phyloP scores from a whole-genome alignment of 2,113 vertebrate species.

The Prinia subflava region DNA sequence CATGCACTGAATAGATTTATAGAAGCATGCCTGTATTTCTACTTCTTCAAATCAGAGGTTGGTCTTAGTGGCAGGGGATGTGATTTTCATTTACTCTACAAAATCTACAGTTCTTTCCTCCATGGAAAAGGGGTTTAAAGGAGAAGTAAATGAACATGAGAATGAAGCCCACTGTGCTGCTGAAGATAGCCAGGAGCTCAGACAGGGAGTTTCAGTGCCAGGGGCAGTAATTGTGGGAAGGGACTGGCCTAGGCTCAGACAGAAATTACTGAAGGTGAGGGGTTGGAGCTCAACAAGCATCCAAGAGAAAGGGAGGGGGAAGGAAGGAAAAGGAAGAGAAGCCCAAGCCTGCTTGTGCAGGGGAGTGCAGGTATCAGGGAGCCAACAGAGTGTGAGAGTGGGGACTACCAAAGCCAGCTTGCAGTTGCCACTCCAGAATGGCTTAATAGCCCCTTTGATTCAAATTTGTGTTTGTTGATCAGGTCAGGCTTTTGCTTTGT shows the following conservation, averaged over 20 bases:
- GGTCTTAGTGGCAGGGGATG: neutral
- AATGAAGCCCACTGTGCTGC: neutral
- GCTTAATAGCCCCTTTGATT: neutral
- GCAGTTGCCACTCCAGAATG: neutral
- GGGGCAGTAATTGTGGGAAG: neutral
- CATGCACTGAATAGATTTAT: neutral
- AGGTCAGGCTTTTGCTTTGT: neutral
- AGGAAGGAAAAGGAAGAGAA: neutral
- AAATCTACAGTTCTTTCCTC: neutral
- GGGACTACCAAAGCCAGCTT: neutral
- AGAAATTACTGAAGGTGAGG: neutral
- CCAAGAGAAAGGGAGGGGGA: neutral
- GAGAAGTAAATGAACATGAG: neutral
- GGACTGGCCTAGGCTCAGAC: neutral
- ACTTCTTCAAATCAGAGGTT: neutral
- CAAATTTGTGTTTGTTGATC: neutral
- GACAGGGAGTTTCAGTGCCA: neutral
- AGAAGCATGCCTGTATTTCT: neutral
- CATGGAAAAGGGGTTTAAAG: neutral
- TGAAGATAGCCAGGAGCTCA: neutral
- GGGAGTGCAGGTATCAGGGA: neutral
- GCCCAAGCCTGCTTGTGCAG: neutral
- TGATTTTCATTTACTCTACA: neutral
- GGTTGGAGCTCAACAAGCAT: neutral
- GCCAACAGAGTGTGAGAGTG: too few relatives aligned